Evolutionary conservation across 1,140 invertebrate genomes (phyloP).

Genomic region (Yoshiicerus persimilis): DNA sequence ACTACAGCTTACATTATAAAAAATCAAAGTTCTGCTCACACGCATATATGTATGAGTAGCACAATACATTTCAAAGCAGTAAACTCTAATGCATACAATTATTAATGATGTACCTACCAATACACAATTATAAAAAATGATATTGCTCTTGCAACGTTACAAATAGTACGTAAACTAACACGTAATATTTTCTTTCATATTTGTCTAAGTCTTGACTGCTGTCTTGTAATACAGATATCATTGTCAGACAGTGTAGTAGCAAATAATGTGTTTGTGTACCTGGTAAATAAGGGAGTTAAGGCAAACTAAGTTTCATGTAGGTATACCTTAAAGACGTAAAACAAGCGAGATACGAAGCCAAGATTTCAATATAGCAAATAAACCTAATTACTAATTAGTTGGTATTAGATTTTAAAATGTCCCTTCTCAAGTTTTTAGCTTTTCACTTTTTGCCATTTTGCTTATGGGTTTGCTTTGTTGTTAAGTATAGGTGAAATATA

Average conservation of each 20-base stretch:
- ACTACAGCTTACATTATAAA: neutral
- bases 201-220: neutral
- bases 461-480: no score
- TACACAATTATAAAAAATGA: neutral
- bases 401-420: no score
- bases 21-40: no score
- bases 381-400: no score
- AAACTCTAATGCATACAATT: neutral
- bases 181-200: neutral
- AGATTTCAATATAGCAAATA: no score
- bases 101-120: neutral
- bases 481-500: no score
- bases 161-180: neutral
- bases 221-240: neutral
- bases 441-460: no score
- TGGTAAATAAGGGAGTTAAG: neutral
- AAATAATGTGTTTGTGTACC: neutral
- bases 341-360: neutral
- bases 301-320: neutral
- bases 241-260: neutral
- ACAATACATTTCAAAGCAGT: no score
- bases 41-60: no score
- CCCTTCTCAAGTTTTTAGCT: no score
- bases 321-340: neutral
- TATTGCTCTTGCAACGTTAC: neutral